Conservation (phyloP, 2,888 invertebrate species). For the Gandaritis pyraliata region DNA sequence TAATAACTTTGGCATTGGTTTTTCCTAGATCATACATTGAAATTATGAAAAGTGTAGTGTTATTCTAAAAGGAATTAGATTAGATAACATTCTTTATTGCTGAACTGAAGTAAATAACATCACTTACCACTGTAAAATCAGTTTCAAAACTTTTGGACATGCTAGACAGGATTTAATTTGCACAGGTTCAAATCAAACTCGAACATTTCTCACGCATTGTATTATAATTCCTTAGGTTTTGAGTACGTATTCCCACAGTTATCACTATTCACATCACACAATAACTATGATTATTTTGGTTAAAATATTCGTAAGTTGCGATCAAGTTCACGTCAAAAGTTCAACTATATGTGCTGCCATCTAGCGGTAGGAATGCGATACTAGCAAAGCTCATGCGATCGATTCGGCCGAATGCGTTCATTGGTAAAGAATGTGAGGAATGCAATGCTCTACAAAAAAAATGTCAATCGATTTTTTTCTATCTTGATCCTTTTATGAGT, state of each 20-base stretch:
- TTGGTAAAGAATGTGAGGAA: constrained; percentile 53
- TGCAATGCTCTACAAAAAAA: constrained; percentile 46
- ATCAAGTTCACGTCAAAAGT: constrained; percentile 84
- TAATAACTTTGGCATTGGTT: constrained; percentile 13
- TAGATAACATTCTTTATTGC: neutral
- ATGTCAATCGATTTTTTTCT: constrained; percentile 40
- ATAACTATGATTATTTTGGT: constrained; percentile 80
- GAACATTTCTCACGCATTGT: constrained; percentile 61
- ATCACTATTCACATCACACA: constrained; percentile 72
- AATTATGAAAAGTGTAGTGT: neutral
- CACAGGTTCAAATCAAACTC: constrained; percentile 54
- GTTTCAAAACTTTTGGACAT: constrained; percentile 41
- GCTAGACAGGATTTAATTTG: constrained; percentile 49
- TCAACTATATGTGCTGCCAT: constrained; percentile 70
- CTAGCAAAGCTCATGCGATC: constrained; percentile 71
- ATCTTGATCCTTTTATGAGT: constrained; percentile 54
- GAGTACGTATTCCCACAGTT: constrained; percentile 62
- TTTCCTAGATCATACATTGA: constrained; percentile 10
- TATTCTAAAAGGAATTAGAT: constrained; percentile 2
- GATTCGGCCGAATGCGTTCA: constrained; percentile 60
- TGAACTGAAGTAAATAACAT: constrained; percentile 26
- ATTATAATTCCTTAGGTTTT: constrained; percentile 60
- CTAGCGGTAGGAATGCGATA: constrained; percentile 68
- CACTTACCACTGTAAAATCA: constrained; percentile 47
- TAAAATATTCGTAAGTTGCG: constrained; percentile 77